Evolutionary conservation across 2,797 vertebrate genomes (phyloP).

Genomic region (Propithecus deckenii): DNA sequence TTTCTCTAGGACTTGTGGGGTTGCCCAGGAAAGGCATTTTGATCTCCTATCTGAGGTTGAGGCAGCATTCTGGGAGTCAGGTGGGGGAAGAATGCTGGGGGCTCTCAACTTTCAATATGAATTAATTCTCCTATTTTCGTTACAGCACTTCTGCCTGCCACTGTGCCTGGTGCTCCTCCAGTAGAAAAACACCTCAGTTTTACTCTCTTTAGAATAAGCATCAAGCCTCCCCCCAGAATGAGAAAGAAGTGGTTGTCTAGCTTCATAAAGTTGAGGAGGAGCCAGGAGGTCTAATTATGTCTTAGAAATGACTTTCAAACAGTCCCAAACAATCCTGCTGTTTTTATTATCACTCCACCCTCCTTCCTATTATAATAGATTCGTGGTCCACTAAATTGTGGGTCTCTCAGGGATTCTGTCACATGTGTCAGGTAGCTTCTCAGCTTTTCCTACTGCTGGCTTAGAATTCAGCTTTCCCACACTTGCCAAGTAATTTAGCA

Average conservation of each 20-base stretch:
- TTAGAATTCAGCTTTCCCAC: background rate
- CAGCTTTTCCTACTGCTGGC: background rate
- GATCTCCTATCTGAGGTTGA: background rate
- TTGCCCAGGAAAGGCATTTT: background rate
- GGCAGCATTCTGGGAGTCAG: background rate
- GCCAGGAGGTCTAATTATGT: background rate
- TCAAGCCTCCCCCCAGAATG: background rate
- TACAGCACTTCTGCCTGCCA: background rate
- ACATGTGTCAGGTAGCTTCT: background rate
- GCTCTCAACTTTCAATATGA: background rate
- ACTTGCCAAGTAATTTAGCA: slow-evolving; percentile 9
- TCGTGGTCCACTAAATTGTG: background rate
- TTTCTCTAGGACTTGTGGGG: background rate
- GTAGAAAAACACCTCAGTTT: background rate
- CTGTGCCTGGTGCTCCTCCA: background rate
- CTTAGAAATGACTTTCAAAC: background rate
- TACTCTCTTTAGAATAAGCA: background rate
- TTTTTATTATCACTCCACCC: background rate
- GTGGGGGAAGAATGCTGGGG: background rate
- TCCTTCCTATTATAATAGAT: background rate
- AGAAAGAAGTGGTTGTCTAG: background rate
- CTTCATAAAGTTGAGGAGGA: background rate
- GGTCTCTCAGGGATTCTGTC: background rate
- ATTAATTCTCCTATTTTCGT: background rate
- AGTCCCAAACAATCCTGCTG: background rate